phyloP scores from a whole-genome alignment of 2,888 invertebrate species.

The Dermolepida albohirtum region DNA sequence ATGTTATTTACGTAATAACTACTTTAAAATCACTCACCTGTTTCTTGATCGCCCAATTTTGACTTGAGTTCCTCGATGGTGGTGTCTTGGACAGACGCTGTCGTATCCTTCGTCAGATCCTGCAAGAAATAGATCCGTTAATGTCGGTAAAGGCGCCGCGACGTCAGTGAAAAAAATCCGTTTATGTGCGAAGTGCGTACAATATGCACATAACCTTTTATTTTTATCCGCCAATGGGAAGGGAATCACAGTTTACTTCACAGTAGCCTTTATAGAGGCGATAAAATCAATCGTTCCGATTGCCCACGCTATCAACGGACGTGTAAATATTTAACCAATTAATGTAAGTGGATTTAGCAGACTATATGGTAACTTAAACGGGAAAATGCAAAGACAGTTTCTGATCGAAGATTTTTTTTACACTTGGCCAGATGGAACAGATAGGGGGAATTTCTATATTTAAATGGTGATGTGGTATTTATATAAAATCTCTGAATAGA shows the following conservation, averaged over 20 bases:
- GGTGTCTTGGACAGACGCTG: slow-evolving; percentile 51
- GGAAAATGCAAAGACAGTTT: no score
- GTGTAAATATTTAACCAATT: slow-evolving; percentile 28
- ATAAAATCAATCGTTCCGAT: slow-evolving; percentile 32
- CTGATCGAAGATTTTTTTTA: no score
- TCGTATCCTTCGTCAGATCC: slow-evolving; percentile 61
- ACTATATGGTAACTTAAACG: background rate
- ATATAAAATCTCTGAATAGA: no score
- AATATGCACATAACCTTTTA: slow-evolving; percentile 16
- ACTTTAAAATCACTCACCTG: slow-evolving; percentile 54
- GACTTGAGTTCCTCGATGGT: slow-evolving; percentile 62
- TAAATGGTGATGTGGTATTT: no score
- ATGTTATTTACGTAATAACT: no score
- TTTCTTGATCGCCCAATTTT: slow-evolving; percentile 60
- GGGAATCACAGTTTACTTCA: slow-evolving; percentile 8
- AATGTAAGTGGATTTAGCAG: slow-evolving; percentile 17
- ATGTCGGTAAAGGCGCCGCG: background rate
- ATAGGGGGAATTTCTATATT: no score
- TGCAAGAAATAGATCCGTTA: slow-evolving; percentile 50
- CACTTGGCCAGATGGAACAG: no score
- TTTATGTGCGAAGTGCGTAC: slow-evolving; percentile 7
- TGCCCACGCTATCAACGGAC: slow-evolving; percentile 18
- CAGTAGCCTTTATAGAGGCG: slow-evolving; percentile 17
- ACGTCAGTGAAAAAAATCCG: background rate
- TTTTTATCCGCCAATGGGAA: slow-evolving; percentile 34